A percentile compares a stretch with the other conserved stretches of the same genome.
phyloP scores from a whole-genome alignment of 2,113 vertebrate species.

The Spea multiplicata region DNA sequence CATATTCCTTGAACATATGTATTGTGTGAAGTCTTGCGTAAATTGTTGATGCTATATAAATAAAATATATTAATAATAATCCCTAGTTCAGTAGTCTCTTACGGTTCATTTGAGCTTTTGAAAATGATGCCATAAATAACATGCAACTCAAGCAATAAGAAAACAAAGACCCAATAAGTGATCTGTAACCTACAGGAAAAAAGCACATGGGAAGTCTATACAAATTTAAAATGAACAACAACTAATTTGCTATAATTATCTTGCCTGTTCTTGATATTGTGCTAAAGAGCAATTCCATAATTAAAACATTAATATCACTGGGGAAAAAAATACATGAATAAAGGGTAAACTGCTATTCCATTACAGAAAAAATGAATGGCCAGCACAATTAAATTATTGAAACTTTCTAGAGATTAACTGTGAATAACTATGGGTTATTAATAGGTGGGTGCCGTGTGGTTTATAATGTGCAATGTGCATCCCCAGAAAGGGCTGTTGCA shows the following conservation, averaged over 20 bases:
- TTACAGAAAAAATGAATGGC: background rate
- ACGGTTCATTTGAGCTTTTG: background rate
- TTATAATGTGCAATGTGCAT: background rate
- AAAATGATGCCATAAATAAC: background rate
- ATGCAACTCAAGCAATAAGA: background rate
- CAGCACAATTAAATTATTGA: background rate
- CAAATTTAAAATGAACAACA: background rate
- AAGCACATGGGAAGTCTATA: background rate
- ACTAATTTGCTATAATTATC: background rate
- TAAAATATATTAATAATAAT: background rate
- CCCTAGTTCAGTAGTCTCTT: background rate
- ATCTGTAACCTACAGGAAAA: background rate
- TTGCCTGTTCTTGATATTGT: background rate
- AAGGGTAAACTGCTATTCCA: background rate
- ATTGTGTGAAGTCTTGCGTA: too few species aligned
- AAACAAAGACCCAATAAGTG: background rate
- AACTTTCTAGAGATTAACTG: conserved; percentile 8
- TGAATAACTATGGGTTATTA: conserved; percentile 24
- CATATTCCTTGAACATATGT: too few species aligned
- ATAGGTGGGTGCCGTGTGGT: background rate
- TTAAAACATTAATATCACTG: background rate
- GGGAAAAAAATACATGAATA: background rate
- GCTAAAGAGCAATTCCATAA: background rate
- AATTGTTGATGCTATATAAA: too few species aligned
- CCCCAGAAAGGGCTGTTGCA: background rate